Base-by-base conservation (phyloP, 30 jellyfish, hydroid and myxozoan species). In the Aurelia coerulea region DNA sequence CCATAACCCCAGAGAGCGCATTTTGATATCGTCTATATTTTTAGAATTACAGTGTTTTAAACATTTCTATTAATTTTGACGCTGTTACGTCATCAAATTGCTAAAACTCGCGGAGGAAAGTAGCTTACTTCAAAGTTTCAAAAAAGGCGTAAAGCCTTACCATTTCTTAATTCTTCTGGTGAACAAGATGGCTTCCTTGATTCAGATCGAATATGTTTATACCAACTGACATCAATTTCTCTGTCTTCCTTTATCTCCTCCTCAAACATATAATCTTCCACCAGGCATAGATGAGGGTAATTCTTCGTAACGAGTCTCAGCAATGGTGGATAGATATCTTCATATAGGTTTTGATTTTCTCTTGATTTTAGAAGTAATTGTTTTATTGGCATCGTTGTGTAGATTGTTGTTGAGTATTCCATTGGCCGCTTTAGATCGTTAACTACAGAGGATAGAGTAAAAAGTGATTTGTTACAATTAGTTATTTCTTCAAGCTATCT, bases 181-280 rank as follows among this genome's bases (percentile, higher is more conserved):
- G 85, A 56, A 53, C 91, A 87, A 16, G 62, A 17, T 64, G 54
- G 41, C 62, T 68, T 19, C 4, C 50, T 68, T 34, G 62, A 19
- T 4, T 10, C 33, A 46, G 62, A 6, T 35, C 73, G 67, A 23
- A 9, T 52, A 56, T 32, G 10, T 31, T n/a, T 10, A 29, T 7
- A 69, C 31, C 80, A 42, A 56, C 56, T 39, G 19, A 16, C 79
- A 16, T 16, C 16, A 10, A 39, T 13, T 0, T 74, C 70, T 23
- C 63, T 33, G 29, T 77, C 76, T 46, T 87, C 91, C 56, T 87
- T 87, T 11, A 78, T 66, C 66, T 91, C 93, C 56, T 94, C 99
- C 62, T 90, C 97, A 54, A 75, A 92, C 90, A 94, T 81, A 95
- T 85, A 88, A 90, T 90, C 99, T 78, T 95, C 99, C 16, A 90